Evolutionary conservation across 2,113 vertebrate species (phyloP).

Genomic region (Melanostigma gelatinosum): DNA sequence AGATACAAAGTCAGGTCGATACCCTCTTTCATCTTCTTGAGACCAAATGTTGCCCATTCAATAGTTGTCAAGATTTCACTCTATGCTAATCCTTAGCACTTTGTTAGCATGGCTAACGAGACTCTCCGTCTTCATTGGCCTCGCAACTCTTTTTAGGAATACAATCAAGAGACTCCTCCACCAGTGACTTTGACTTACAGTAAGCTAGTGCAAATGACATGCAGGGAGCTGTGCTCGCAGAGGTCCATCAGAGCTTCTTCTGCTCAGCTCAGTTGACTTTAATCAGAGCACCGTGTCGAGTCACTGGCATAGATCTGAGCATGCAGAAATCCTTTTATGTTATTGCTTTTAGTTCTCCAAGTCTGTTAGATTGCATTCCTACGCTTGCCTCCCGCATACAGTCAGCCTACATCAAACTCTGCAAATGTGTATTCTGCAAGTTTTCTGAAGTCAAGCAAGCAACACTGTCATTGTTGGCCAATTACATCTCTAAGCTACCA

Average conservation of each 20-base stretch:
- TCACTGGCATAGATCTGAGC: conserved; percentile 10
- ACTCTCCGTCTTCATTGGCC: not conserved
- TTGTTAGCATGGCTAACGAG: not conserved
- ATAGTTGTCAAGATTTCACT: not conserved
- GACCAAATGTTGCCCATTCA: not conserved
- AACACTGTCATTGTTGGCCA: conserved; percentile 19
- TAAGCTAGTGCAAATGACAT: not conserved
- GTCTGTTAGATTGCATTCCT: conserved; percentile 12
- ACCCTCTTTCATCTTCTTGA: not conserved
- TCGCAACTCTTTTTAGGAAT: not conserved
- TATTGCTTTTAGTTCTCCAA: conserved; percentile 26
- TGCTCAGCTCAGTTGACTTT: conserved; percentile 25
- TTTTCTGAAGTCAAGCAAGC: conserved; percentile 6
- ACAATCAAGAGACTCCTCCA: not conserved
- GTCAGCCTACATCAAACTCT: not conserved
- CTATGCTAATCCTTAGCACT: not conserved
- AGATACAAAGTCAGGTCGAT: not conserved
- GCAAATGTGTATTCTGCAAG: not conserved
- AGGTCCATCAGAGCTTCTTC: conserved; percentile 24
- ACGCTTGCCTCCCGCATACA: not conserved
- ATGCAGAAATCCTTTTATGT: conserved; percentile 27
- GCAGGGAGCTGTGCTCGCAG: not conserved
- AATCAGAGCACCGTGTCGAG: conserved; percentile 25
- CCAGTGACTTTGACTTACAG: not conserved
- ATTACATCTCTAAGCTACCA: conserved; percentile 31